phyloP scores from a whole-genome alignment of 2,797 vertebrate genomes.

The Acestrorhynchus altus region DNA sequence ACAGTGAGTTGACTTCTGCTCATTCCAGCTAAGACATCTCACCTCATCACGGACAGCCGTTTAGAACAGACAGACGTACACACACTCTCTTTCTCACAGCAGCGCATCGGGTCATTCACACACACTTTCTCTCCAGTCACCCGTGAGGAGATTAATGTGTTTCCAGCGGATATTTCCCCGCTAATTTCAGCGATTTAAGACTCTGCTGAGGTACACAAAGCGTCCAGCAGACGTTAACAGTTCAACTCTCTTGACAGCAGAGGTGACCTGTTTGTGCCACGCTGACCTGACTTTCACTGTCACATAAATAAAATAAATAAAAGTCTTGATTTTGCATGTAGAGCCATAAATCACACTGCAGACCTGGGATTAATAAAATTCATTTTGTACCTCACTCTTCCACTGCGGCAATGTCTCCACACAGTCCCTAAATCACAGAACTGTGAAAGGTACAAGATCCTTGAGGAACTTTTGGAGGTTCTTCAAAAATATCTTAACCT shows the following conservation, averaged over 20 bases:
- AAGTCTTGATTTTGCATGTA: background rate
- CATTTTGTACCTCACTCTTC: too few species aligned
- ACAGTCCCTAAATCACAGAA: too few species aligned
- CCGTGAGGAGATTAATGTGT: slow-evolving; percentile 4
- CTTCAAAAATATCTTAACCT: too few species aligned
- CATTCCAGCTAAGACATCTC: background rate
- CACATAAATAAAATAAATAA: background rate
- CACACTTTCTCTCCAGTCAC: slow-evolving; percentile 23
- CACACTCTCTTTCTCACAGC: background rate
- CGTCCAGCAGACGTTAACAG: background rate
- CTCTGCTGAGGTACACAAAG: background rate
- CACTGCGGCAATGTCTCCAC: too few species aligned
- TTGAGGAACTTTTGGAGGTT: too few species aligned
- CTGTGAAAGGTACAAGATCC: too few species aligned
- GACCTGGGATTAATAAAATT: background rate
- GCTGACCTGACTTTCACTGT: background rate
- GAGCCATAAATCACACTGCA: background rate
- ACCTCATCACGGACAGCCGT: background rate
- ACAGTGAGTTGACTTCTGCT: background rate
- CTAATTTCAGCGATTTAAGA: background rate
- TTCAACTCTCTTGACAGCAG: too few species aligned
- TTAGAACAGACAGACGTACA: background rate
- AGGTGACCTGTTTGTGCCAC: background rate
- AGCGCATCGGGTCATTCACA: slow-evolving; percentile 26
- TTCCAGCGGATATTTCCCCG: slow-evolving; percentile 12